Percentiles rank a stretch among this genome's conserved stretches.
These are phyloP conservation scores for Yponomeuta sedellus DNA, from an alignment of 2,888 invertebrate species.

Conservation along the genomic window DNA sequence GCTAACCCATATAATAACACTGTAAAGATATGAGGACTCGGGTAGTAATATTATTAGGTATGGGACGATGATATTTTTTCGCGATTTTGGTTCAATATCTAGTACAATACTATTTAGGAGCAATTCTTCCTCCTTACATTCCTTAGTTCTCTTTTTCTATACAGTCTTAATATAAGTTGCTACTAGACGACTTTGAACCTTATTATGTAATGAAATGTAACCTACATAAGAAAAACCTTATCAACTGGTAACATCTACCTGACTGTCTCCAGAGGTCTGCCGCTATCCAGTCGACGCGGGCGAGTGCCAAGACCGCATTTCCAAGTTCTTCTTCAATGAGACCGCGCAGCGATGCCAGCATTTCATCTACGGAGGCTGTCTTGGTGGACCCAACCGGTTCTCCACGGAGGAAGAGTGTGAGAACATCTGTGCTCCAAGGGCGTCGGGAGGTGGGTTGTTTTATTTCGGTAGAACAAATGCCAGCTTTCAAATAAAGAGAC, in stretches of 20 bases:
- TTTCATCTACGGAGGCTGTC: slow-evolving; percentile 89
- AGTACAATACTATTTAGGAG: too few relatives aligned
- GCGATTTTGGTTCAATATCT: too few relatives aligned
- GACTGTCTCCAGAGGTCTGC: slow-evolving; percentile 80
- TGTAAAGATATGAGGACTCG: too few relatives aligned
- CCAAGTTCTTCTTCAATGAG: slow-evolving; percentile 83
- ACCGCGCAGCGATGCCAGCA: slow-evolving; percentile 78
- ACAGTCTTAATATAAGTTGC: too few relatives aligned
- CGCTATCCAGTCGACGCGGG: slow-evolving; percentile 81
- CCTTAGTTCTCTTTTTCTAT: too few relatives aligned
- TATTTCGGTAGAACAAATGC: neutral
- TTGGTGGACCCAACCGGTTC: slow-evolving; percentile 91
- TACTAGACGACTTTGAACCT: too few relatives aligned
- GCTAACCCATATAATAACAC: too few relatives aligned
- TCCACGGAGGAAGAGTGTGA: slow-evolving; percentile 83
- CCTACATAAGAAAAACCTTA: neutral
- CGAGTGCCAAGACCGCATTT: slow-evolving; percentile 79
- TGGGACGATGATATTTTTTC: too few relatives aligned
- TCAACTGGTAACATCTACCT: neutral
- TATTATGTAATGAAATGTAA: too few relatives aligned
- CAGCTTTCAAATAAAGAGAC: too few relatives aligned
- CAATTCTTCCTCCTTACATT: too few relatives aligned
- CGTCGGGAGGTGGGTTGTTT: slow-evolving; percentile 9
- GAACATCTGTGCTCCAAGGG: slow-evolving; percentile 35
- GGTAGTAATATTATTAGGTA: too few relatives aligned